Base-by-base conservation (phyloP, 1,140 invertebrate genomes). In the Meloidogyne floridensis region DNA sequence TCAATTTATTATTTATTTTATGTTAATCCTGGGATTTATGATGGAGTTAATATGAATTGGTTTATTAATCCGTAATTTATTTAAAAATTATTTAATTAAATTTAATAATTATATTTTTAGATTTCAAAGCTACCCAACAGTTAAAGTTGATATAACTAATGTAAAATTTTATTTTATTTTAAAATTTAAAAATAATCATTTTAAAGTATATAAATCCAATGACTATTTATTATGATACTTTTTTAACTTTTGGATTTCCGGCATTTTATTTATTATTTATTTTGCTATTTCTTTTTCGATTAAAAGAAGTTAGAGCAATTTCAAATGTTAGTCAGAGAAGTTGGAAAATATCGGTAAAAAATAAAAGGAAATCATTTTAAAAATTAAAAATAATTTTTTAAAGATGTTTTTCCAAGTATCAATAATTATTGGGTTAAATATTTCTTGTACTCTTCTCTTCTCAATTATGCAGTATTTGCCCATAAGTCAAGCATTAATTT, bases 361-460 rank as follows among this genome's bases (percentile, higher is more conserved):
- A 32, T 32, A 32, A 32, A 32, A 32, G 32, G 32, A 32, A 32
- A 32, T 32, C 2, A 32, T 0, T 32, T 32, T 2, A 32, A 2
- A 32, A 32, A 32, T 32, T 59, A 65, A 56, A 77, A 15, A 56
- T 54, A 76, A 76, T 42, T 47, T 10, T 13, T 32, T 32, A 32
- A 32, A 77, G 75, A 69, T 77, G 47, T 77, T 77, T 77, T n/a
- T 77, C 6, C 75, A 77, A 77, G 75, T 77, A 11, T 51, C 75
- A 32, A 15, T 43, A 43, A 77, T 77, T n/a, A 43, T 43, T 56
- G 75, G 75, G 2, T 15, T 77, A n/a, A 59, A 77, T 77, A 69
- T 77, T 13, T 15, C 53, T 15, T 65, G 56, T 77, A 32, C 32
- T 32, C 32, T 77, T 32, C 56, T 4, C 69, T 5, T n/a, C 43